A percentile compares a stretch with the other conserved stretches of the same genome.
phyloP scores from a whole-genome alignment of 2,113 vertebrate genomes.

The Hippoglossus stenolepis region DNA sequence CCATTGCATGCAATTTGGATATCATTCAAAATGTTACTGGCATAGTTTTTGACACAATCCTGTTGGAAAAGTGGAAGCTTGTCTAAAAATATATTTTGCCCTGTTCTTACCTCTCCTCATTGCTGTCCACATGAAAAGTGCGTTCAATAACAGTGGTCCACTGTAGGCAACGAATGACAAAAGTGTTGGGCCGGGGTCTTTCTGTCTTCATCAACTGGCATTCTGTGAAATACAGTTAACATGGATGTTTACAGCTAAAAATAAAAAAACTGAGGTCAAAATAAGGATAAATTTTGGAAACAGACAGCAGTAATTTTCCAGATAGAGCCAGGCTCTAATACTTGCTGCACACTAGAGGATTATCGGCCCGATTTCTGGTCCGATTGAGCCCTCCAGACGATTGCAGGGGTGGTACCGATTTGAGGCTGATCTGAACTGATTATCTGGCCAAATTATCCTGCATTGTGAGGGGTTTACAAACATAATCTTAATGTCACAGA shows the following conservation, averaged over 20 bases:
- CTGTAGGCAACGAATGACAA: conserved; percentile 92
- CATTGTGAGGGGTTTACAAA: too few species aligned
- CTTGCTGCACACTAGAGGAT: too few species aligned
- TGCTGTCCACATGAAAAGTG: conserved; percentile 92
- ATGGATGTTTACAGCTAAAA: neutral
- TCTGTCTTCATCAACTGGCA: conserved; percentile 87
- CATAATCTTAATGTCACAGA: too few species aligned
- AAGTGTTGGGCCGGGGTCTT: conserved; percentile 89
- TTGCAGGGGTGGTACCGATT: too few species aligned
- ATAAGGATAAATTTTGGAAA: neutral
- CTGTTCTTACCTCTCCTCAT: conserved; percentile 84
- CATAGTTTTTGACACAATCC: neutral
- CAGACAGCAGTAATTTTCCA: neutral
- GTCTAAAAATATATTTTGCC: neutral
- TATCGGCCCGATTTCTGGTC: too few species aligned
- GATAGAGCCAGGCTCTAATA: neutral
- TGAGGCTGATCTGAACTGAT: too few species aligned
- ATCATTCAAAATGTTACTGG: neutral
- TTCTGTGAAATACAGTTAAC: conserved; percentile 59
- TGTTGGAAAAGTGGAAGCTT: neutral
- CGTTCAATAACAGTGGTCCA: conserved; percentile 93
- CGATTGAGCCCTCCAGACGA: too few species aligned
- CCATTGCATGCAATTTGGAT: neutral
- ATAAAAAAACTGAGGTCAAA: neutral
- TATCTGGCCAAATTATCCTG: too few species aligned